phyloP scores from a whole-genome alignment of 2,797 vertebrate species.

The Takifugu ocellatus region DNA sequence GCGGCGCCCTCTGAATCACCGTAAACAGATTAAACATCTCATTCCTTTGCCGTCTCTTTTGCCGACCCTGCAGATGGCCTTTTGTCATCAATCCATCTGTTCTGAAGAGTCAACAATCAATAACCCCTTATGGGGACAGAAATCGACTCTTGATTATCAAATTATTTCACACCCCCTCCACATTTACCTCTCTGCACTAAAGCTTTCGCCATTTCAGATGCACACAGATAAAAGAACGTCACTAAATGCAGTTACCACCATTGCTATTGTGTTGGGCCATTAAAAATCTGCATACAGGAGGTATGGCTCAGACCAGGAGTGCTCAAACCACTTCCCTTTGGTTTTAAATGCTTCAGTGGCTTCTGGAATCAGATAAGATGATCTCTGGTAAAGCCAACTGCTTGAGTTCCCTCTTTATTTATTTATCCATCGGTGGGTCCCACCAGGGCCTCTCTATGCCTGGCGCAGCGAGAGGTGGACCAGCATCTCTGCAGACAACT shows the following conservation, averaged over 20 bases:
- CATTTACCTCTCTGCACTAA: slow-evolving; percentile 15
- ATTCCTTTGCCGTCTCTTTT: slow-evolving; percentile 32
- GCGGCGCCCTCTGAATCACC: slow-evolving; percentile 20
- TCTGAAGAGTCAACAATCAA: slow-evolving; percentile 39
- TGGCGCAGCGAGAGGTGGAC: slow-evolving; percentile 29
- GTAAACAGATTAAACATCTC: slow-evolving; percentile 36
- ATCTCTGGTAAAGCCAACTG: background rate
- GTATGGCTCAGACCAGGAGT: background rate
- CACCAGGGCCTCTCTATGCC: slow-evolving; percentile 14
- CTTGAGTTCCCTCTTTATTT: slow-evolving; percentile 1
- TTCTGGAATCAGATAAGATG: slow-evolving; percentile 1
- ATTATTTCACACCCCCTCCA: slow-evolving; percentile 27
- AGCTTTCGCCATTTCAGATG: slow-evolving; percentile 35
- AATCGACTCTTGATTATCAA: slow-evolving; percentile 37
- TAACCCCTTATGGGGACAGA: slow-evolving; percentile 38
- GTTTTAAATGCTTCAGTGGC: background rate
- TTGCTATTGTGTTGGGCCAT: no score
- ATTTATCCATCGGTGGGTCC: slow-evolving; percentile 8
- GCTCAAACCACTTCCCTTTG: background rate
- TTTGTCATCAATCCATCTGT: slow-evolving; percentile 36
- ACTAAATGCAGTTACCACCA: no score
- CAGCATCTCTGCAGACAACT: slow-evolving; percentile 42
- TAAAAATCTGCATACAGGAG: no score
- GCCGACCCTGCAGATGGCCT: slow-evolving; percentile 8
- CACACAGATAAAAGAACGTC: no score